Conservation (phyloP, 2,888 invertebrate species). For the Eugnorisma glareosa region DNA sequence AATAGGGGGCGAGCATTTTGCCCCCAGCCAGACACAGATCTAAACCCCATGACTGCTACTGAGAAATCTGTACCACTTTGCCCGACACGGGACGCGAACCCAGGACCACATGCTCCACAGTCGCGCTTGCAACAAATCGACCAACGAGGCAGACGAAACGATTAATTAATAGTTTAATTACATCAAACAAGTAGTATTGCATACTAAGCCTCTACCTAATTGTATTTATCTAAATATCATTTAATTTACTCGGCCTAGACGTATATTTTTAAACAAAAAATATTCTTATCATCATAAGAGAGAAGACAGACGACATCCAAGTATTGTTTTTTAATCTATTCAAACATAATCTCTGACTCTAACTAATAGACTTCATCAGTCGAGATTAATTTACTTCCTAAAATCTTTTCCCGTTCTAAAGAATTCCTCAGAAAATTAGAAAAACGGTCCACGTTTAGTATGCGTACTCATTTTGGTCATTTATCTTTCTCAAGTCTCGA, state of each 20-base stretch:
- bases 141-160: background rate
- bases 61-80: background rate
- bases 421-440: constrained; percentile 44
- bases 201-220: background rate
- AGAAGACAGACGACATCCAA: constrained; percentile 19
- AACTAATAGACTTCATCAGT: constrained; percentile 55
- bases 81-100: background rate
- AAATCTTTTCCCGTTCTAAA: constrained; percentile 45
- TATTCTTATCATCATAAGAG: constrained; percentile 9
- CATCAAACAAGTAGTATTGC: background rate
- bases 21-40: no score
- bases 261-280: background rate
- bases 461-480: constrained; percentile 32
- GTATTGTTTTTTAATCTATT: constrained; percentile 41
- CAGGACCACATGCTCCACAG: background rate
- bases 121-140: background rate
- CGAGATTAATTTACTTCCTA: constrained; percentile 59
- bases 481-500: constrained; percentile 47
- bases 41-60: background rate
- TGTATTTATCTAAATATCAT: background rate
- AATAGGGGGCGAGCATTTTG: background rate
- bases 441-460: constrained; percentile 15
- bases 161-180: background rate
- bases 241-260: background rate
- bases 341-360: constrained; percentile 47